Evolutionary conservation across 2,797 vertebrate species (phyloP).

Genomic region (Labeo calbasu): DNA sequence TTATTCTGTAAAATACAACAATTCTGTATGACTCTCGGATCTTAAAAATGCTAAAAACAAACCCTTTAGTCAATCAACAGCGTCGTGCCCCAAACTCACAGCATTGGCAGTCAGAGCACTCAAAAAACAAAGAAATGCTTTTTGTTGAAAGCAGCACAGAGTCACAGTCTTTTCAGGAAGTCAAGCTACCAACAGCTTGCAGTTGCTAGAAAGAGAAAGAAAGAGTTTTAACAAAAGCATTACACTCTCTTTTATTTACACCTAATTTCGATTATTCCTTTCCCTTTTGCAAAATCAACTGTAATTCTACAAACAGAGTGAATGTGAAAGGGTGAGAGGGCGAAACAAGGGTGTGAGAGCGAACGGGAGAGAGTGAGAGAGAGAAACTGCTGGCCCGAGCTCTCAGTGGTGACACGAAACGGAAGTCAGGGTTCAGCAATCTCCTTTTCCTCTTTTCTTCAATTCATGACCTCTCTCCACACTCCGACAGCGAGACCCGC

Average conservation of each 20-base stretch:
- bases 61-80: not conserved
- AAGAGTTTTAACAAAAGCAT: not conserved
- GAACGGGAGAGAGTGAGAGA: not conserved
- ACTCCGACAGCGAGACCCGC: constrained; percentile 53
- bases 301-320: not conserved
- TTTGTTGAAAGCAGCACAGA: not conserved
- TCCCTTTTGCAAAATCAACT: not conserved
- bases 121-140: no score
- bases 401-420: constrained; percentile 56
- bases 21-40: not conserved
- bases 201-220: not conserved
- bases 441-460: constrained; percentile 68
- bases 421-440: constrained; percentile 67
- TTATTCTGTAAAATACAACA: not conserved
- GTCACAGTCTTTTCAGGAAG: not conserved
- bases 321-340: not conserved
- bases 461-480: constrained; percentile 62
- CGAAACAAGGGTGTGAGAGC: not conserved
- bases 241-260: not conserved
- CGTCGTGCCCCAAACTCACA: not conserved
- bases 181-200: not conserved
- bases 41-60: not conserved
- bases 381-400: constrained; percentile 49
- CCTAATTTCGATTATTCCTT: not conserved
- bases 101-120: not conserved